Evolutionary conservation across 2,797 vertebrate species (phyloP), one percentile per base, ranked within the genome.

Genomic region (Sphenopsis melanotis): DNA sequence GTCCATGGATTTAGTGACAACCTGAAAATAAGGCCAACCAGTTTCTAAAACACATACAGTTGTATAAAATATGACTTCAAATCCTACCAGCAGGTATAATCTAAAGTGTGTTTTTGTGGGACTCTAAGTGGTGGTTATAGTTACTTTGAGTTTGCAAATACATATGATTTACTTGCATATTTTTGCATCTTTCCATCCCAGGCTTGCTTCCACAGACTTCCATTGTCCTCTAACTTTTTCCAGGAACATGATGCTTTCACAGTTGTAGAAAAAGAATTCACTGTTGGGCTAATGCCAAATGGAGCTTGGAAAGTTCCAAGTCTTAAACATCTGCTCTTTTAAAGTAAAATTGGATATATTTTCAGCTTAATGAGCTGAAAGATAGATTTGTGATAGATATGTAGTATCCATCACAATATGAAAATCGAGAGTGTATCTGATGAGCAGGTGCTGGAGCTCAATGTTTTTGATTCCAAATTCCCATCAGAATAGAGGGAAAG

Each of bases 281-380:
- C 70, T 79, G 63, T 56, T 96, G 77, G 80, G 83, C 30, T 94
- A 79, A 76, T 86, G 85, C 91, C 95, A 94, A 69, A 53, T 57
- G 49, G 60, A 47, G 26, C 34, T 85, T 87, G 59, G 79, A 88
- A 95, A 82, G 59, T 66, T 42, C 56, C 0, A 0, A 26, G 82
- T 76, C 52, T 87, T 84, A 81, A 91, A 90, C 93, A 93, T 95
- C 94, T 97, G 95, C 27, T 96, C 81, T 86, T 93, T 91, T 81
- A 87, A 94, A 96, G 49, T 79, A 88, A 94, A 83, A 86, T 5
- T 63, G n/a, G 52, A 34, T 39, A 12, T 30, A 57, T 82, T 89
- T 95, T 78, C 83, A 92, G 41, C 41, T 91, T 93, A 93, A 93
- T 59, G 70, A 94, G 46, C 46, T 84, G 74, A 72, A 66, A 60